Evolutionary conservation across 1,140 invertebrate genomes (phyloP).

Genomic region (Drosophila insularis): DNA sequence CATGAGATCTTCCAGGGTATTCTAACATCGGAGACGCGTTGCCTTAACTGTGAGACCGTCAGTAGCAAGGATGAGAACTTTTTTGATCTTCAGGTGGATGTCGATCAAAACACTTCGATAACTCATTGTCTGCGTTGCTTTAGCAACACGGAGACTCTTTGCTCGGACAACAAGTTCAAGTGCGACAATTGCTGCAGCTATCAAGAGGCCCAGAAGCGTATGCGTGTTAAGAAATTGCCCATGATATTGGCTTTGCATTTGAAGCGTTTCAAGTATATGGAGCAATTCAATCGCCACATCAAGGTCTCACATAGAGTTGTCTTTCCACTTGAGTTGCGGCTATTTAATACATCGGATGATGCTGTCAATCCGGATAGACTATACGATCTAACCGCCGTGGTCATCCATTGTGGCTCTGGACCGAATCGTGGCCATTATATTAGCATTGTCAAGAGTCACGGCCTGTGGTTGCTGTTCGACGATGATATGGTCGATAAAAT

Average conservation of each 20-base stretch:
- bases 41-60: slow-evolving; percentile 99
- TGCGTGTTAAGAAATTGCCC: slow-evolving; percentile 99
- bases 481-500: slow-evolving; percentile 99
- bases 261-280: slow-evolving; percentile 99
- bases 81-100: slow-evolving; percentile 99
- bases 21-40: slow-evolving; percentile 98
- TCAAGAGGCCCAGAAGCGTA: slow-evolving; percentile 98
- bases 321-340: slow-evolving; percentile 97
- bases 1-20: slow-evolving; percentile 99
- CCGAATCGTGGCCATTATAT: slow-evolving; percentile 99
- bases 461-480: slow-evolving; percentile 99
- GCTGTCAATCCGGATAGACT: slow-evolving; percentile 98
- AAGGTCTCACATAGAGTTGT: slow-evolving; percentile 99
- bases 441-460: slow-evolving; percentile 99
- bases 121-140: slow-evolving; percentile 99
- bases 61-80: slow-evolving; percentile 99
- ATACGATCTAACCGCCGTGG: slow-evolving; percentile 99
- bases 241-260: slow-evolving; percentile 98
- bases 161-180: slow-evolving; percentile 99
- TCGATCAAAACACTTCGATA: slow-evolving; percentile 99
- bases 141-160: slow-evolving; percentile 99
- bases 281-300: slow-evolving; percentile 98
- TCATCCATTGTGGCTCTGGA: slow-evolving; percentile 99
- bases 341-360: slow-evolving; percentile 99
- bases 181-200: slow-evolving; percentile 99